Evolutionary conservation across 2,888 invertebrate genomes (phyloP), one percentile per base, ranked within the genome.

Genomic region (Melieria picta): DNA sequence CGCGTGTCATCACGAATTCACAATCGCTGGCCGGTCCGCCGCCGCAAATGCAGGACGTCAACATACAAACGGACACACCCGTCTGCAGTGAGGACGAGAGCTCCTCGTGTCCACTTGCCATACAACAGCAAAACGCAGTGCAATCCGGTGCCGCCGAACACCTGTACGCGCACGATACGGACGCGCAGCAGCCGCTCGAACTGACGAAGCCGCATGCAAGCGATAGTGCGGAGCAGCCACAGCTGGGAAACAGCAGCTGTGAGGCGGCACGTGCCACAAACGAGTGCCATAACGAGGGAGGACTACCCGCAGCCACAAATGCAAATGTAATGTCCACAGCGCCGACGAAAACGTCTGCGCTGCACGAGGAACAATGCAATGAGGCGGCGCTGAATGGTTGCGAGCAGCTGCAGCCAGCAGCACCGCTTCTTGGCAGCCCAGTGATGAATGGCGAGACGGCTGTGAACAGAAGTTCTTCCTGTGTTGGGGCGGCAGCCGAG

Each of bases 11-110:
- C 30, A 74, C 63, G 66, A 63, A 58, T 46, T 60, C 50, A 50
- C 62, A 56, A n/a, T 42, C 50, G 7, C 64, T 68, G 16, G 10
- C 70, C 3, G 56, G 69, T 55, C 75, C 79, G 42, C 63, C 79
- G 71, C 88, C 90, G 1, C 90, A 91, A 74, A 93, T 93, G n/a
- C 94, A 91, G 83, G 94, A 94, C 80, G 94, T 94, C 0, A 93
- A 93, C 66, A 94, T 94, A 82, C 94, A 95, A 87, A 94, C 94
- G 0, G 94, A 94, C 80, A 91, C 93, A 30, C 91, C 92, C 0
- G 87, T 89, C 3, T 90, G 79, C 73, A 92, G 92, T 78, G 93
- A 85, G 72, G 93, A 85, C 71, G 83, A 78, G 69, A 81, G 80
- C 0, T 82, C 81, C 0, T 78, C 79, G 56, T 81, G 82, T 52